These are phyloP conservation scores for Paraplagusia blochii DNA, from an alignment of 2,113 vertebrate species.

Conservation along the genomic window DNA sequence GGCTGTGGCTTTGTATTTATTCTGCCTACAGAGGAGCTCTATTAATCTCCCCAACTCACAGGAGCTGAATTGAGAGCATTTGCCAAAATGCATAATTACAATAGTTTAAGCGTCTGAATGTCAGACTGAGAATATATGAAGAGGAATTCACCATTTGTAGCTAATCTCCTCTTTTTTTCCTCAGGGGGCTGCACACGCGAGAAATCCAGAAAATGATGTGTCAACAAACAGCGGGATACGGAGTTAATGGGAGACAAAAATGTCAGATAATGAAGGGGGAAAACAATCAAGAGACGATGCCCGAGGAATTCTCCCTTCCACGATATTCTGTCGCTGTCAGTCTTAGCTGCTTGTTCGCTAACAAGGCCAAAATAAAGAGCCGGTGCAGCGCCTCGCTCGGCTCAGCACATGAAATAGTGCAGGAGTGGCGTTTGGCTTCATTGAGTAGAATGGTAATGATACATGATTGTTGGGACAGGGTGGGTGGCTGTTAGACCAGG, in stretches of 20 bases:
- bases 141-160: background rate
- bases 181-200: conserved; percentile 31
- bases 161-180: background rate
- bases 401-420: conserved; percentile 21
- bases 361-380: conserved; percentile 47
- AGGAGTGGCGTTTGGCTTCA: conserved; percentile 42
- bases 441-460: conserved; percentile 57
- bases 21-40: background rate
- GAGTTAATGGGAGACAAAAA: conserved; percentile 34
- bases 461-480: conserved; percentile 46
- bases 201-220: conserved; percentile 35
- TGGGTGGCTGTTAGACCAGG: conserved; percentile 39
- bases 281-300: conserved; percentile 40
- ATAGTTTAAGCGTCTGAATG: background rate
- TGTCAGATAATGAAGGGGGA: conserved; percentile 45
- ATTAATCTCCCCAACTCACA: background rate
- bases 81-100: background rate
- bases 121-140: background rate
- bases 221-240: conserved; percentile 39
- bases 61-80: background rate
- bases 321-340: conserved; percentile 41
- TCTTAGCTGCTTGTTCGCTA: conserved; percentile 32
- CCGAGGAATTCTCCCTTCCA: conserved; percentile 4
- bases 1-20: background rate
- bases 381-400: conserved; percentile 4